Percentiles rank a stretch among this genome's conserved stretches.
Conservation (phyloP, 1,140 invertebrate genomes). For the Eumeta japonica region DNA sequence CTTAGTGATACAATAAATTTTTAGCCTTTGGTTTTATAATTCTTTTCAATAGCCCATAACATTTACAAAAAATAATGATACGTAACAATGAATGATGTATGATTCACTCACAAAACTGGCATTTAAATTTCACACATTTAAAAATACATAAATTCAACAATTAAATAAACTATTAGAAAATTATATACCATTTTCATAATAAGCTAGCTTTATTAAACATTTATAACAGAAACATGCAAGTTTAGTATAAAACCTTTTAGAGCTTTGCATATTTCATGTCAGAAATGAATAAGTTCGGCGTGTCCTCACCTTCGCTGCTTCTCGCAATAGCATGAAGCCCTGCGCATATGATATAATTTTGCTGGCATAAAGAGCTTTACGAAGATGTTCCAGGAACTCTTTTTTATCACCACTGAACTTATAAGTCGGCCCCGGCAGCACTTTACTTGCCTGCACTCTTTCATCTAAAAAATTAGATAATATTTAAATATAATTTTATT, state of each 20-base stretch:
- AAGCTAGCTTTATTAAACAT: no score
- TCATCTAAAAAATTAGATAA: constrained; percentile 57
- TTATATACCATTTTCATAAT: no score
- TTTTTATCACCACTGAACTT: constrained; percentile 71
- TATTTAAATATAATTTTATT: constrained; percentile 1
- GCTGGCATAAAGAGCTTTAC: constrained; percentile 91
- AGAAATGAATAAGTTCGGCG: no score
- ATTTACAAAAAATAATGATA: no score
- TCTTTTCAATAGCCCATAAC: no score
- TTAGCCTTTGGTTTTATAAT: no score
- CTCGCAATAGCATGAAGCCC: constrained; percentile 96
- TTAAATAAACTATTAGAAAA: no score
- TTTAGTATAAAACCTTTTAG: background rate
- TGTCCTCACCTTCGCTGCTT: constrained; percentile 77
- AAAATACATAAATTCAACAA: no score
- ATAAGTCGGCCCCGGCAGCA: constrained; percentile 68
- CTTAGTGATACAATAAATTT: no score
- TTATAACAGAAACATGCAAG: background rate
- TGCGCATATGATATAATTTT: constrained; percentile 99
- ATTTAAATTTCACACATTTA: background rate
- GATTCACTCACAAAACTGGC: background rate
- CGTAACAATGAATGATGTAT: no score
- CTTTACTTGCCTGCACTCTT: constrained; percentile 76
- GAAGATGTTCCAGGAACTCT: constrained; percentile 73
- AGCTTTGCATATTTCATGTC: no score